These are phyloP conservation scores for Diglossa cyanea DNA, from an alignment of 2,797 vertebrate genomes.

Conservation along the genomic window DNA sequence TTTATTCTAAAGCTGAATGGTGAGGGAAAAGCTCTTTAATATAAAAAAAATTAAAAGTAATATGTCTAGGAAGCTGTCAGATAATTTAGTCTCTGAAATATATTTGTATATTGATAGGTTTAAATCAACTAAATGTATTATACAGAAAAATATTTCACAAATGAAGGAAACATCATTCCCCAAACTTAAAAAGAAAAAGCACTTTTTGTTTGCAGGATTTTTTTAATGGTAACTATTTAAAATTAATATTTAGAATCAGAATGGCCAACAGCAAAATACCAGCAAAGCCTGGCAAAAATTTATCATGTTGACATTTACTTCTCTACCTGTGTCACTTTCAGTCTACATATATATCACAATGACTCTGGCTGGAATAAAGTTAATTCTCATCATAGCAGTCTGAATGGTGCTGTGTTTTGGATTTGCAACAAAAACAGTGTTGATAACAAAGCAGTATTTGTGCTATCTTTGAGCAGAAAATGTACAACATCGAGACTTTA, in stretches of 20 bases:
- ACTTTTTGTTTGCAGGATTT: background rate
- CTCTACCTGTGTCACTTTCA: background rate
- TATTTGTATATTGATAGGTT: background rate
- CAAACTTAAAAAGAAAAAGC: accelerated
- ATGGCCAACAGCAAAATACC: accelerated
- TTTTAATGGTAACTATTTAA: background rate
- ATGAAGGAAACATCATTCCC: background rate
- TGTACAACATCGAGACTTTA: background rate
- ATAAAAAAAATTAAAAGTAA: background rate
- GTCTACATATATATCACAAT: background rate
- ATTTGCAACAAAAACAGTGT: background rate
- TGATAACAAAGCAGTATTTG: background rate
- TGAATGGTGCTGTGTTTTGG: accelerated
- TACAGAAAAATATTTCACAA: background rate
- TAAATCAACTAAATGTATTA: background rate
- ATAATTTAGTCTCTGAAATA: background rate
- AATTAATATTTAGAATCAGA: background rate
- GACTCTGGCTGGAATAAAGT: background rate
- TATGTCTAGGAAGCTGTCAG: background rate
- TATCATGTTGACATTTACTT: background rate
- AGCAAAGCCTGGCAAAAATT: background rate
- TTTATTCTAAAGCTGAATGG: background rate
- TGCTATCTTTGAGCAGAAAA: background rate
- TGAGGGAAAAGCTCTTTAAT: background rate
- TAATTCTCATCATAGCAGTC: background rate